Conservation (phyloP, 2,888 invertebrate genomes). For the Leuctra nigra region DNA sequence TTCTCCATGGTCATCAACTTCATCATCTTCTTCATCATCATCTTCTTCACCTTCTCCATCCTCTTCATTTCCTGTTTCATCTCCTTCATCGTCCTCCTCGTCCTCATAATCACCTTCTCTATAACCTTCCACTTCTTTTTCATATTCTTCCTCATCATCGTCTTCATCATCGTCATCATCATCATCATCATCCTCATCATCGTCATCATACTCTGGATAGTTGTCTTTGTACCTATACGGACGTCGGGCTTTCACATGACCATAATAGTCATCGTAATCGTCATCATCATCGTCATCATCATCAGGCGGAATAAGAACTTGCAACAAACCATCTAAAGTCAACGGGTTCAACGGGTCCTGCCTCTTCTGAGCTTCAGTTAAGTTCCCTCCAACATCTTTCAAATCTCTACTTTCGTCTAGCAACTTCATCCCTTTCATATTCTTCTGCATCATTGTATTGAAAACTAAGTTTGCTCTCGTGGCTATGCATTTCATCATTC, state of each 20-base stretch:
- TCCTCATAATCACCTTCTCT: neutral
- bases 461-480: neutral
- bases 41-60: slow-evolving; percentile 12
- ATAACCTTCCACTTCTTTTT: slow-evolving; percentile 11
- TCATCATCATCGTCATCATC: too few relatives aligned
- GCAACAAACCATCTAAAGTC: too few relatives aligned
- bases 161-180: slow-evolving; percentile 1
- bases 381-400: too few relatives aligned
- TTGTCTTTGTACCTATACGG: neutral
- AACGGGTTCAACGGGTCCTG: too few relatives aligned
- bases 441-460: too few relatives aligned
- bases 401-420: too few relatives aligned
- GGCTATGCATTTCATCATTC: slow-evolving; percentile 19
- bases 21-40: slow-evolving; percentile 1
- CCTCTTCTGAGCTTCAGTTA: too few relatives aligned
- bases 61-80: neutral
- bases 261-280: too few relatives aligned
- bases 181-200: neutral
- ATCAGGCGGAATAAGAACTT: too few relatives aligned
- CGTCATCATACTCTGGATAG: neutral
- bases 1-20: slow-evolving; percentile 1
- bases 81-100: slow-evolving; percentile 4
- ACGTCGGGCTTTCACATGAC: too few relatives aligned
- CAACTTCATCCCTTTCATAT: too few relatives aligned
- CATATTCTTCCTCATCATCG: slow-evolving; percentile 13